These are phyloP conservation scores for Drosophila emarginata DNA, from an alignment of 2,888 invertebrate species.

Conservation along the genomic window DNA sequence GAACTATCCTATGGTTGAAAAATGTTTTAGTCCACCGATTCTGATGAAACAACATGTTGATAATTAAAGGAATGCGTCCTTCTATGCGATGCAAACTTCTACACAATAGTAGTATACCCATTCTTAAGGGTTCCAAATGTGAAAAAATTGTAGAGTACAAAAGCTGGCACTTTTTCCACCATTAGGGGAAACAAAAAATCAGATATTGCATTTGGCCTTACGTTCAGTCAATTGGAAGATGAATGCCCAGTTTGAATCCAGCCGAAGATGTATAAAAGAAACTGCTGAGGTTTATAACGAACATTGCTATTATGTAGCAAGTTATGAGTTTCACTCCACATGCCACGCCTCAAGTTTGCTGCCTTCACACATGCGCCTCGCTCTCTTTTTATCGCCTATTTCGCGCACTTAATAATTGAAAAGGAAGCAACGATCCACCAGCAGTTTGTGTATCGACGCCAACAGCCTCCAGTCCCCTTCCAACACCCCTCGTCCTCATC, in stretches of 20 bases:
- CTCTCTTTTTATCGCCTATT: constrained; percentile 69
- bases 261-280: constrained; percentile 66
- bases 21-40: too few relatives aligned
- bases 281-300: constrained; percentile 6
- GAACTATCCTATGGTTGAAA: too few relatives aligned
- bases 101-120: too few relatives aligned
- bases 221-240: constrained; percentile 58
- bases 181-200: constrained; percentile 17
- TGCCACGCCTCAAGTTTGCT: constrained; percentile 15
- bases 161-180: background rate
- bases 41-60: too few relatives aligned
- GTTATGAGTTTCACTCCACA: constrained; percentile 55
- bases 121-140: too few relatives aligned
- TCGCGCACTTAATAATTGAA: constrained; percentile 80
- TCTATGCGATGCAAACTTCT: too few relatives aligned
- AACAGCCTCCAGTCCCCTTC: constrained; percentile 42
- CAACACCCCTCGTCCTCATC: constrained; percentile 17
- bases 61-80: too few relatives aligned
- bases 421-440: constrained; percentile 78
- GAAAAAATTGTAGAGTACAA: too few relatives aligned
- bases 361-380: constrained; percentile 38
- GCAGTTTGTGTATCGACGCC: constrained; percentile 55
- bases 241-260: constrained; percentile 64
- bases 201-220: constrained; percentile 38
- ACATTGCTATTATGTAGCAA: constrained; percentile 57